Conservation (phyloP, 2,797 vertebrate genomes). For the Sandelia bainsii region DNA sequence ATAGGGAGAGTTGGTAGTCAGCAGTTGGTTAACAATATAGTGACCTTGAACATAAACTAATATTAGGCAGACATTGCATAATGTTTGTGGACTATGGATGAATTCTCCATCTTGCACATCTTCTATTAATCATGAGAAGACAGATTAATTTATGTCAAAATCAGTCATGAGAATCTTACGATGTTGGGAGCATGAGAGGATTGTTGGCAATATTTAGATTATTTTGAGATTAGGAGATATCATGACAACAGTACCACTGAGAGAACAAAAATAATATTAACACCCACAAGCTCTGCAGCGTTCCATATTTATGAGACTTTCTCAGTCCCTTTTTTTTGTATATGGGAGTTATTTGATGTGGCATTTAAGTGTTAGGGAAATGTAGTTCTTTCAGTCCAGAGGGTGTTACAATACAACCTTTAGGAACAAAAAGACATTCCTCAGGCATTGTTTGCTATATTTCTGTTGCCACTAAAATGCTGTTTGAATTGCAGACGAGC, state of each 20-base stretch:
- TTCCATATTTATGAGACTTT: conserved; percentile 17
- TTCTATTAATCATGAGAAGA: conserved; percentile 12
- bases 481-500: conserved; percentile 50
- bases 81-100: background rate
- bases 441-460: conserved; percentile 48
- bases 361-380: conserved; percentile 36
- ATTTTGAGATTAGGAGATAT: background rate
- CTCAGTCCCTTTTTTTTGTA: background rate
- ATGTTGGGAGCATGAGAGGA: conserved; percentile 4
- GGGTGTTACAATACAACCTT: conserved; percentile 23
- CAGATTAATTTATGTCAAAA: background rate
- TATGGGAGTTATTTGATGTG: conserved; percentile 25
- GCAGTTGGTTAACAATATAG: background rate
- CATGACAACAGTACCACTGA: conserved; percentile 4
- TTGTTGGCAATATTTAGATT: background rate
- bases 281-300: conserved; percentile 19
- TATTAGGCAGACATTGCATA: background rate
- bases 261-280: background rate
- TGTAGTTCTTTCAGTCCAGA: conserved; percentile 31
- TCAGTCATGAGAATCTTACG: background rate
- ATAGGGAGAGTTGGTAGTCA: background rate
- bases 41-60: conserved; percentile 11
- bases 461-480: conserved; percentile 47
- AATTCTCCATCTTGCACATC: background rate
- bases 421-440: conserved; percentile 53